A percentile compares a stretch with the other conserved stretches of the same genome.
These are phyloP conservation scores for Caretta caretta DNA, from an alignment of 2,113 vertebrate genomes.

Conservation along the genomic window DNA sequence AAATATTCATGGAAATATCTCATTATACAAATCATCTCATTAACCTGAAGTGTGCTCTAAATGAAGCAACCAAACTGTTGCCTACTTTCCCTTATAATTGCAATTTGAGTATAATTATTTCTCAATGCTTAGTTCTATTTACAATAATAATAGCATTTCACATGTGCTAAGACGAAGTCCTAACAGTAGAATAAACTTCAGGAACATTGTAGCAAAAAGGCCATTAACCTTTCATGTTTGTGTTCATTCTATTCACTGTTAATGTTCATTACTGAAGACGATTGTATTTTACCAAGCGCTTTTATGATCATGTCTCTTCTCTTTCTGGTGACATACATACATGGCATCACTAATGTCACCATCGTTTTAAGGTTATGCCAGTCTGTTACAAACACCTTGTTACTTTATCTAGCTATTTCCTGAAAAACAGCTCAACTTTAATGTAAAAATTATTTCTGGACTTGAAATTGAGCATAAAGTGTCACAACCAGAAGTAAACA, in stretches of 20 bases:
- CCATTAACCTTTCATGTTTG: neutral
- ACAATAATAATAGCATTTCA: slow-evolving; percentile 50
- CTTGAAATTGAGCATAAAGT: neutral
- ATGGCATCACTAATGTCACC: neutral
- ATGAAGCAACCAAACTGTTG: slow-evolving; percentile 43
- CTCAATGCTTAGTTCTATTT: slow-evolving; percentile 47
- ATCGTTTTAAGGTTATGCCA: neutral
- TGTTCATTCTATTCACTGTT: neutral
- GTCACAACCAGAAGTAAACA: fast-evolving
- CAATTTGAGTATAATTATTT: slow-evolving; percentile 47
- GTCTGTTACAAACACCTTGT: neutral
- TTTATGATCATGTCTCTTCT: neutral
- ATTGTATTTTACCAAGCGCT: neutral
- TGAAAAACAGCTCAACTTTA: neutral
- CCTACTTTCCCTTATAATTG: slow-evolving; percentile 53
- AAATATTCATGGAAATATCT: slow-evolving; percentile 69
- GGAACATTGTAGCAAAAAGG: neutral
- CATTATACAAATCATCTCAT: slow-evolving; percentile 70
- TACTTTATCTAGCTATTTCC: neutral
- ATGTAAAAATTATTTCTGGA: neutral
- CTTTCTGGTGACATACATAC: neutral
- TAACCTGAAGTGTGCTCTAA: slow-evolving; percentile 62
- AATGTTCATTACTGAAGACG: neutral
- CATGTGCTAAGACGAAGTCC: neutral
- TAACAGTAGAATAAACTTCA: neutral